These are phyloP conservation scores for Opisthograptis luteolata DNA, from an alignment of 2,888 invertebrate genomes.

Conservation along the genomic window DNA sequence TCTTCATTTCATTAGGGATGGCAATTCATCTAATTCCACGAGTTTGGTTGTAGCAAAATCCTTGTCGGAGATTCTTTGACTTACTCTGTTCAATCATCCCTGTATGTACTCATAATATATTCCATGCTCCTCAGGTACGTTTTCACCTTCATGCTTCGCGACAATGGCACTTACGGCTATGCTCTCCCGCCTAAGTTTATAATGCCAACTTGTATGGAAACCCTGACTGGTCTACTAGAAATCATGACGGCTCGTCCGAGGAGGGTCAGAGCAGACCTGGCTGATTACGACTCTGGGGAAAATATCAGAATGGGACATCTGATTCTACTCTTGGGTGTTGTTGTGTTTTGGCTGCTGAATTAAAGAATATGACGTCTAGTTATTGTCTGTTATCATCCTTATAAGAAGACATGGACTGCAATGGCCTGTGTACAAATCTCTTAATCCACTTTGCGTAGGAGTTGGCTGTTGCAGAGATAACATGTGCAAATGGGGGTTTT, in stretches of 20 bases:
- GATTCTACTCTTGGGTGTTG: background rate
- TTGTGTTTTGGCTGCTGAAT: constrained; percentile 13
- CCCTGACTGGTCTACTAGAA: constrained; percentile 79
- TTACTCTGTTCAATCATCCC: no score
- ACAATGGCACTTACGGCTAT: constrained; percentile 87
- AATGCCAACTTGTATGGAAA: constrained; percentile 84
- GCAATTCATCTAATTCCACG: no score
- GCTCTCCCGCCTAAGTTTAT: constrained; percentile 87
- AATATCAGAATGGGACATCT: background rate
- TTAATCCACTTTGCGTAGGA: no score
- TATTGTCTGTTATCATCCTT: no score
- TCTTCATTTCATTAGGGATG: no score
- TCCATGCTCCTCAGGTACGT: constrained; percentile 52
- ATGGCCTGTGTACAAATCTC: no score
- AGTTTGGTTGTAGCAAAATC: no score
- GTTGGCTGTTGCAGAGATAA: no score
- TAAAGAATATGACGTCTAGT: background rate
- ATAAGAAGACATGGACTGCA: no score
- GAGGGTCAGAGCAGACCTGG: constrained; percentile 40
- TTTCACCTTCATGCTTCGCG: constrained; percentile 79
- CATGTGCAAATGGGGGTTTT: no score
- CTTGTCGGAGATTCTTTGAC: no score
- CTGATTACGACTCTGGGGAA: constrained; percentile 1
- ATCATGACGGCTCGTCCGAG: constrained; percentile 64
- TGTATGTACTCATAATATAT: background rate